Conservation (phyloP, 2,797 vertebrate species). For the Dromococcyx pavoninus region DNA sequence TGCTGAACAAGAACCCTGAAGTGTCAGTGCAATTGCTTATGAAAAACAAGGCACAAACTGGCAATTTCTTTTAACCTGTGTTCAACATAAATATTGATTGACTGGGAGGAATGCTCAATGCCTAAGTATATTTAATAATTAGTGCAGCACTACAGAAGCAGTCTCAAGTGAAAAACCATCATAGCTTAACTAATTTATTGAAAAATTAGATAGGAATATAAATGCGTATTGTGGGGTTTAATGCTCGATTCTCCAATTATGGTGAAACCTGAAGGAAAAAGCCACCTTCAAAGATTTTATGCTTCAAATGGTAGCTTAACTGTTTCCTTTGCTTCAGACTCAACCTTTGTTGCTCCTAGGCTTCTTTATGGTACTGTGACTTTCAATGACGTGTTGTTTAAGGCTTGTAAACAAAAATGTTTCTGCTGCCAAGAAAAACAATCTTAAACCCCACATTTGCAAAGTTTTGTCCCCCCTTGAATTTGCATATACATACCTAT, state of each 20-base stretch:
- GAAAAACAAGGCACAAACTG: neutral
- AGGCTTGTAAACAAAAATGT: neutral
- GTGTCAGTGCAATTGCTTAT: neutral
- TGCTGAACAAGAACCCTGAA: neutral
- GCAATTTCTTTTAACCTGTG: neutral
- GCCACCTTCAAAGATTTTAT: neutral
- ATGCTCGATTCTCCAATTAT: neutral
- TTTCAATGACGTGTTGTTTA: neutral
- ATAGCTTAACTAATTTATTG: neutral
- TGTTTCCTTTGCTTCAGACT: neutral
- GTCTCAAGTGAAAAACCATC: neutral
- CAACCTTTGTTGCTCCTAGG: neutral
- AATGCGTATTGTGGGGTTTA: neutral
- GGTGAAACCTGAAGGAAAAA: neutral
- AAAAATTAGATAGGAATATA: neutral
- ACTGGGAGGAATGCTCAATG: neutral
- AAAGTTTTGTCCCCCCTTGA: neutral
- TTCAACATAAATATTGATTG: neutral
- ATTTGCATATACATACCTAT: neutral
- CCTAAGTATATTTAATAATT: neutral
- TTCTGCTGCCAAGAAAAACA: neutral
- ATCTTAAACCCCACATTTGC: neutral
- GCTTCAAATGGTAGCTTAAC: neutral
- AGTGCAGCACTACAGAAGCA: neutral
- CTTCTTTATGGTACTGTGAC: neutral